These are phyloP conservation scores for Colius striatus DNA, from an alignment of 2,113 vertebrate genomes.

Conservation along the genomic window DNA sequence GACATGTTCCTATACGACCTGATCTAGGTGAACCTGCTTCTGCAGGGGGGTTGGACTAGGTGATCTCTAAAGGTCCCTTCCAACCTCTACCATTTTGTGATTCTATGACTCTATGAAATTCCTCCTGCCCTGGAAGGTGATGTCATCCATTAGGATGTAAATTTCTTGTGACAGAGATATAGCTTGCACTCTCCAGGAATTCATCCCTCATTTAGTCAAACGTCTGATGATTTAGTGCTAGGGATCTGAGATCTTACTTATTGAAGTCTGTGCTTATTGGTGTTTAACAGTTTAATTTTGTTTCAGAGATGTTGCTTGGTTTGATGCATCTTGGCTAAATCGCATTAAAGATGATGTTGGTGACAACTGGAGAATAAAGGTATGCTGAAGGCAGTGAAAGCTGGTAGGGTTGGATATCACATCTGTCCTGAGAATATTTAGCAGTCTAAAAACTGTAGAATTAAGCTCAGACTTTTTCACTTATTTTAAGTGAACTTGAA, in stretches of 20 bases:
- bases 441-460: neutral
- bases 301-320: conserved; percentile 90
- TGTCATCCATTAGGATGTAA: neutral
- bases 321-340: conserved; percentile 87
- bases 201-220: neutral
- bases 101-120: no score
- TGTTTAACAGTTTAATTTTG: neutral
- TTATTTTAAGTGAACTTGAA: neutral
- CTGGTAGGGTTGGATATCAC: neutral
- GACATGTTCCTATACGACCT: no score
- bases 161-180: neutral
- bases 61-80: no score
- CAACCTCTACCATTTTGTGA: no score
- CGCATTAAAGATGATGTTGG: conserved; percentile 94
- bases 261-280: neutral
- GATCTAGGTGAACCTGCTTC: no score
- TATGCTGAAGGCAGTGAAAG: conserved; percentile 51
- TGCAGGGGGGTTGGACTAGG: no score
- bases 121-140: neutral
- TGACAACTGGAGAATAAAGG: conserved; percentile 97
- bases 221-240: neutral
- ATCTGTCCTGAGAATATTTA: neutral
- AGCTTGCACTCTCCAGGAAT: neutral
- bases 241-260: neutral
- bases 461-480: neutral